These are phyloP conservation scores for Xylota sylvarum DNA, from an alignment of 2,888 invertebrate species.

Conservation along the genomic window DNA sequence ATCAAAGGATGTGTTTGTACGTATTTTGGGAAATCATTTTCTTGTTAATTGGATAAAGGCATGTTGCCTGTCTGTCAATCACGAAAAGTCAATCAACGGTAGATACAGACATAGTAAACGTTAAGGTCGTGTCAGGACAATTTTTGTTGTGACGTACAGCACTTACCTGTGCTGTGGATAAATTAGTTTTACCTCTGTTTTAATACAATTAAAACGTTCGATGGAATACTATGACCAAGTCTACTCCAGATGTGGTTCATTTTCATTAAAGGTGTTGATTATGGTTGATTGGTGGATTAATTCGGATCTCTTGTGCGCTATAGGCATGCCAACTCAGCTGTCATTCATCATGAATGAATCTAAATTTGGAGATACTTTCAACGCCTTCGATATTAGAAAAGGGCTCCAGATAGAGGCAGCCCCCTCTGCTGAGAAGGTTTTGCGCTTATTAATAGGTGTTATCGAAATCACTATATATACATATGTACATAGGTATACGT, in stretches of 20 bases:
- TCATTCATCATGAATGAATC: background rate
- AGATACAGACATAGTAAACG: background rate
- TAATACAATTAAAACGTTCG: background rate
- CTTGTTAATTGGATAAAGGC: constrained; percentile 7
- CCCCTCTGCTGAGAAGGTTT: background rate
- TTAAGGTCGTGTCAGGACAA: background rate
- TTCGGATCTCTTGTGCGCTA: background rate
- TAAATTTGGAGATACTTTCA: background rate
- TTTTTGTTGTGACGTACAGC: background rate
- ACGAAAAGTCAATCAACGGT: constrained; percentile 12
- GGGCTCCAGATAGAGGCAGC: background rate
- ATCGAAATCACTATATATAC: no score
- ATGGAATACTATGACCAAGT: background rate
- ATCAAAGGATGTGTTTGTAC: constrained; percentile 1
- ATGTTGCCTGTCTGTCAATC: constrained; percentile 19
- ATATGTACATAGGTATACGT: no score
- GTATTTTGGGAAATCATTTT: constrained; percentile 4
- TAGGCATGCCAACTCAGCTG: background rate
- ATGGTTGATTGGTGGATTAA: background rate
- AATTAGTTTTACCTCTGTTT: background rate
- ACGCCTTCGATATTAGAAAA: background rate
- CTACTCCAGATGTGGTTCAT: background rate
- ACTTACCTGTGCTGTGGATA: background rate
- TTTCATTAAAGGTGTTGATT: background rate
- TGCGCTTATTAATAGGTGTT: background rate